Evolutionary conservation across 2,888 invertebrate genomes (phyloP), one percentile per base, ranked within the genome.

Genomic region (Athrips mouffetella): DNA sequence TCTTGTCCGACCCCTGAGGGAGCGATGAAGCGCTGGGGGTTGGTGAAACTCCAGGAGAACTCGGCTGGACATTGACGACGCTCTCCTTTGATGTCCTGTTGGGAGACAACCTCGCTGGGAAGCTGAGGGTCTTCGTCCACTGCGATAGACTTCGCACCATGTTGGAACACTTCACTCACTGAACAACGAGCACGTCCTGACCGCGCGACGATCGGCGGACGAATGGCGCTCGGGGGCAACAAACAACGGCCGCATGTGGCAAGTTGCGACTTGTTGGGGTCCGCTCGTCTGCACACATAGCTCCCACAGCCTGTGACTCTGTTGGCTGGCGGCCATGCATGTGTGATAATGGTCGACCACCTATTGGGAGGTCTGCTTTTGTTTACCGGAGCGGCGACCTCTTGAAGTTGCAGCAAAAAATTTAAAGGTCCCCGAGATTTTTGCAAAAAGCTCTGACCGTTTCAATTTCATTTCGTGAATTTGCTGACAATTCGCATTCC

Each of bases 51-150:
- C 89, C 89, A 60, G 73, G 92, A 47, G 84, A 82, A 49, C 70
- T 88, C 27, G 90, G 89, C 62, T 90, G 90, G 58, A 89, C 89
- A 71, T 90, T 91, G 50, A 90, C 88, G 57, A 91, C 91, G 81
- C 89, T 90, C 75, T 94, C 94, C 84, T 94, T 94, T 31, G 92
- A 92, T 48, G 92, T 92, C 70, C 94, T 92, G 77, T 95, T 94
- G 11, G 95, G 95, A 52, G 94, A 94, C 72, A 95, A 90, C 80
- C 96, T 91, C 69, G 95, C 93, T 54, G 96, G 96, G 80, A 96
- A 96, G 90, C 95, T 96, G 76, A 96, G 90, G 63, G 95, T 96
- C 90, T 96, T 96, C 84, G 95, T 96, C 96, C 96, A 96, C 90
- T 95, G 94, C 54, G 95, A 92, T 72, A 96, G 89, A 89, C 94